Conservation (phyloP, 2,797 vertebrate species). For the Aulostomus chinensis region DNA sequence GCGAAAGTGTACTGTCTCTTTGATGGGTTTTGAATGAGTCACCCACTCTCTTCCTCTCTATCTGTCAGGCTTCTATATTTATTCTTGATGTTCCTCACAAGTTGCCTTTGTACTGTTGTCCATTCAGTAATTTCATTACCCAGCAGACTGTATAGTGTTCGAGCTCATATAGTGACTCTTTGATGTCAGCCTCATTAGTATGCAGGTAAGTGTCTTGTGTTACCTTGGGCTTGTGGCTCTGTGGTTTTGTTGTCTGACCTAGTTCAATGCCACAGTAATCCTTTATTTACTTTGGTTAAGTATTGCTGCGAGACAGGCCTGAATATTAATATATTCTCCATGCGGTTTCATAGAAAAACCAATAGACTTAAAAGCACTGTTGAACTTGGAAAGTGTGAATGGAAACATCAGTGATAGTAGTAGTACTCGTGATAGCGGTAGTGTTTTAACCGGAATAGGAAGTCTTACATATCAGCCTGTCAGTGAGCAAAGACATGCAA, state of each 20-base stretch:
- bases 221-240: neutral
- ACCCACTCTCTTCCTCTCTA: constrained; percentile 17
- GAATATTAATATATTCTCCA: too few relatives aligned
- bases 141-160: neutral
- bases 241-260: neutral
- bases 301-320: too few relatives aligned
- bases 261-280: neutral
- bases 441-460: too few relatives aligned
- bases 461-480: too few relatives aligned
- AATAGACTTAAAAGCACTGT: too few relatives aligned
- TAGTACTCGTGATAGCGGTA: too few relatives aligned
- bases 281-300: too few relatives aligned
- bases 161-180: constrained; percentile 6
- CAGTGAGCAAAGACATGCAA: too few relatives aligned
- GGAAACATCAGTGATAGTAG: too few relatives aligned
- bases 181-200: constrained; percentile 33
- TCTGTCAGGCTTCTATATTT: constrained; percentile 31
- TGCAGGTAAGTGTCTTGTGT: constrained; percentile 13
- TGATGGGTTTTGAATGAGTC: constrained; percentile 64
- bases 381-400: too few relatives aligned
- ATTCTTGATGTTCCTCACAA: constrained; percentile 35
- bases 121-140: constrained; percentile 22
- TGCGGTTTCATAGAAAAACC: too few relatives aligned
- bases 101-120: constrained; percentile 34
- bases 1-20: constrained; percentile 46